Base-by-base conservation (phyloP, 1,140 invertebrate genomes). In the Solenopsis fugax region DNA sequence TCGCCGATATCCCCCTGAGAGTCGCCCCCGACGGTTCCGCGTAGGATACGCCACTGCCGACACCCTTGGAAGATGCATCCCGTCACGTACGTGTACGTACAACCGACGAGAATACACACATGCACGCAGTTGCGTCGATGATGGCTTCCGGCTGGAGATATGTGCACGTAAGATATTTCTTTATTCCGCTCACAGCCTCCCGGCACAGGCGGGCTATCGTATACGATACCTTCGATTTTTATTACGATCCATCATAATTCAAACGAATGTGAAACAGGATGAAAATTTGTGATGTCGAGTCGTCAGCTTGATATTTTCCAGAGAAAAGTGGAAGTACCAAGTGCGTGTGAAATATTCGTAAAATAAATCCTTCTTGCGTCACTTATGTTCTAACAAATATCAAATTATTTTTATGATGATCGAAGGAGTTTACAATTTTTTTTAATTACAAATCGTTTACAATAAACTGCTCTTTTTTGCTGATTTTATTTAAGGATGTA, bases 1-100 rank as follows among this genome's bases (percentile, higher is more conserved):
- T 45, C 58, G 41, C 73, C 65, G 80, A 88, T 88, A 77, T 58
- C 67, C 48, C 16, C 72, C 54, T 50, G 88, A 88, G 88, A 87
- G 82, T 62, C 41, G 52, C 48, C 41, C 7, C 24, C 77, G 52
- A 90, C 52, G 29, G 41, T 77, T 85, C 48, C 67, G 29, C 71
- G 56, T 58, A 88, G 64, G 81, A 90, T 87, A 80, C 65, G 78
- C 54, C 29, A 41, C 41, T 48, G 62, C 16, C 64, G 75, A 88
- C 64, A 71, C 50, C 62, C 54, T 45, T 60, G 41, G 60, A 72
- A 87, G 75, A 87, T 90, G 77, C 56, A 67, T 78, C 29, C 64
- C 52, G 18, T 45, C 50, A 50, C 21, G 13, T 50, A 41, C 29
- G 6, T 9, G 7, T 21, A 5, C 9, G 18, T 9, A 56, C 50